Evolutionary conservation across 2,888 invertebrate genomes (phyloP).

Genomic region (Caenorhabditis becei): DNA sequence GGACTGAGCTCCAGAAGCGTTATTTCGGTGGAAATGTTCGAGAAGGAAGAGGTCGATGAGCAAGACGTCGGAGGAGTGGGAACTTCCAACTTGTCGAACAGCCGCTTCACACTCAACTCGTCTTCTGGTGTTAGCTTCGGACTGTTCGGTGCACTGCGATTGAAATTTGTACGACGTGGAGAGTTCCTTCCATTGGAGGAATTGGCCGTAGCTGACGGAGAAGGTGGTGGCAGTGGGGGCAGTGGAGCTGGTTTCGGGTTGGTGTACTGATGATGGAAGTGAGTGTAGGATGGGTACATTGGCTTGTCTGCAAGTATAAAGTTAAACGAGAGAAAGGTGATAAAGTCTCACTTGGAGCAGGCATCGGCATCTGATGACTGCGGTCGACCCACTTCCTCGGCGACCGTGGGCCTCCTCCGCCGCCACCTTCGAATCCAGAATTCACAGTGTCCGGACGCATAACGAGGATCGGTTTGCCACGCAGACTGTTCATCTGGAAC

Average conservation of each 20-base stretch:
- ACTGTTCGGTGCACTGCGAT: slow-evolving; percentile 1
- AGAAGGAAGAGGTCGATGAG: slow-evolving; percentile 13
- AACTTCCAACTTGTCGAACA: slow-evolving; percentile 54
- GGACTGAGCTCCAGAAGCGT: slow-evolving; percentile 49
- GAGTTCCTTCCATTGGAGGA: background rate
- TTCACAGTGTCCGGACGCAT: slow-evolving; percentile 29
- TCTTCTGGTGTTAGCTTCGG: slow-evolving; percentile 31
- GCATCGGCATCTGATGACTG: slow-evolving; percentile 36
- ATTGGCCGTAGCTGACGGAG: slow-evolving; percentile 5
- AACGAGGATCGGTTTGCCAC: slow-evolving; percentile 54
- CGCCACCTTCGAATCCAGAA: background rate
- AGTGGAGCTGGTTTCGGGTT: slow-evolving; percentile 15
- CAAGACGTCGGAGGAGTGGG: slow-evolving; percentile 1
- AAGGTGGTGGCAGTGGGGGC: background rate
- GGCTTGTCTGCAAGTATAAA: slow-evolving; percentile 10
- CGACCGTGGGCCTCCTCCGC: slow-evolving; percentile 15
- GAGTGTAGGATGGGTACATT: slow-evolving; percentile 52
- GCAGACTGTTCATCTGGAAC: slow-evolving; percentile 60
- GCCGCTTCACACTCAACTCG: slow-evolving; percentile 24
- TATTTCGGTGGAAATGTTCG: slow-evolving; percentile 38
- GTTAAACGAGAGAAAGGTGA: background rate
- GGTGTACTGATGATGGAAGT: slow-evolving; percentile 60
- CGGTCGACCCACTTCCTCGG: slow-evolving; percentile 43
- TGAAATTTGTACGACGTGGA: background rate
- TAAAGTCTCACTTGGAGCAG: slow-evolving; percentile 14